These are phyloP conservation scores for Drosophila oshimai DNA, from an alignment of 1,140 invertebrate species.

Conservation along the genomic window DNA sequence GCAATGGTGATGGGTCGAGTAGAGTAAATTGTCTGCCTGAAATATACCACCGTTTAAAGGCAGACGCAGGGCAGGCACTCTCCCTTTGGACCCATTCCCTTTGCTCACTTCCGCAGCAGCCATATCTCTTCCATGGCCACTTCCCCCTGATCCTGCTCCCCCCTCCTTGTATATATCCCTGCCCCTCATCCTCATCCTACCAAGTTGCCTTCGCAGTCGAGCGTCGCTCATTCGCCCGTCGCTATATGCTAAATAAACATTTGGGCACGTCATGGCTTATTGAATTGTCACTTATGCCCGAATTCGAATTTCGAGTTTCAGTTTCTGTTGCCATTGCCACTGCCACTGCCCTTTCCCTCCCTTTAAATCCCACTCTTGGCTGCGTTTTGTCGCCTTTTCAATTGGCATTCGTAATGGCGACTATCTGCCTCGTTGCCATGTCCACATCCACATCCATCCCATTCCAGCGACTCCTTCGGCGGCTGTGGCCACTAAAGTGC, in stretches of 20 bases:
- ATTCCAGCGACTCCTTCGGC: constrained; percentile 1
- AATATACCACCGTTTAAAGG: constrained; percentile 73
- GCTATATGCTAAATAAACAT: constrained; percentile 81
- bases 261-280: constrained; percentile 81
- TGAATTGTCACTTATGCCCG: constrained; percentile 82
- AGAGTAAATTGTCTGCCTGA: constrained; percentile 75
- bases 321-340: constrained; percentile 62
- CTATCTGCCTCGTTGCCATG: constrained; percentile 54
- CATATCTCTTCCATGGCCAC: constrained; percentile 5
- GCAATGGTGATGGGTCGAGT: constrained; percentile 46
- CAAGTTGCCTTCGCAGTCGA: constrained; percentile 34
- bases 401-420: constrained; percentile 72
- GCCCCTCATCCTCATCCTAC: background rate
- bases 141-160: constrained; percentile 2
- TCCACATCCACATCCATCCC: background rate
- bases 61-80: constrained; percentile 44
- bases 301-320: constrained; percentile 62
- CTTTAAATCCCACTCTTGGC: background rate
- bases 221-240: constrained; percentile 77
- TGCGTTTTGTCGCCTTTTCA: constrained; percentile 54
- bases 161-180: background rate
- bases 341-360: background rate
- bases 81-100: background rate
- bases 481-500: constrained; percentile 60
- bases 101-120: constrained; percentile 44